A percentile compares a stretch with the other conserved stretches of the same genome.
Conservation (phyloP, 2,888 invertebrate genomes). For the Rhingia rostrata region DNA sequence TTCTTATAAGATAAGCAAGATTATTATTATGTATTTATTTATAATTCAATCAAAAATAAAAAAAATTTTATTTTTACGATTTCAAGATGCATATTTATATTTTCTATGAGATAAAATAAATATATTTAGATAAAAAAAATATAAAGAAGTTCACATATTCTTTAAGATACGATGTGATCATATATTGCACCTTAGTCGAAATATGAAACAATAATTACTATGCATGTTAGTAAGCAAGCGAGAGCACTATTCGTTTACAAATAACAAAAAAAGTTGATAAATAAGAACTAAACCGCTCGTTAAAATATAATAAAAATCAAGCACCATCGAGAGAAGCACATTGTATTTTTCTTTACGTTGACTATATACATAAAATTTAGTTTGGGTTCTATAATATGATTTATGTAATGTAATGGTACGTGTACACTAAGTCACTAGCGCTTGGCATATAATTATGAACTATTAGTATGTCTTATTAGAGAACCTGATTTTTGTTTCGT, state of each 20-base stretch:
- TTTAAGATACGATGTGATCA: slow-evolving; percentile 31
- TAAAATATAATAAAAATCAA: slow-evolving; percentile 45
- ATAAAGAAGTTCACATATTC: slow-evolving; percentile 34
- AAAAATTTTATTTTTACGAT: slow-evolving; percentile 19
- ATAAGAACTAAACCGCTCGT: slow-evolving; percentile 23
- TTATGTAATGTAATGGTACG: too few species aligned
- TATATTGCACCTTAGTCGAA: slow-evolving; percentile 62
- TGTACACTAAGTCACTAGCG: too few species aligned
- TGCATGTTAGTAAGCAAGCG: slow-evolving; percentile 55
- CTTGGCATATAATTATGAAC: too few species aligned
- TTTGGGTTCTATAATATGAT: too few species aligned
- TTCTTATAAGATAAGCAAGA: slow-evolving; percentile 28
- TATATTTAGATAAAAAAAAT: slow-evolving; percentile 33
- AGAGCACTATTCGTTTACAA: slow-evolving; percentile 40
- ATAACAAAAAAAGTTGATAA: slow-evolving; percentile 20
- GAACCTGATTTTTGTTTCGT: too few species aligned
- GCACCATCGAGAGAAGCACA: slow-evolving; percentile 64
- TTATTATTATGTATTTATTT: slow-evolving; percentile 16
- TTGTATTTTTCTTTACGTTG: slow-evolving; percentile 34
- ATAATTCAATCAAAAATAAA: slow-evolving; percentile 26
- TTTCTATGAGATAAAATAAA: slow-evolving; percentile 48
- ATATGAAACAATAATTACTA: slow-evolving; percentile 20
- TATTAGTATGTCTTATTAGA: too few species aligned
- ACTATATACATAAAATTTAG: slow-evolving; percentile 9
- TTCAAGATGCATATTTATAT: slow-evolving; percentile 21